Conservation (phyloP, 1,140 invertebrate species). For the Bactericera cockerelli region DNA sequence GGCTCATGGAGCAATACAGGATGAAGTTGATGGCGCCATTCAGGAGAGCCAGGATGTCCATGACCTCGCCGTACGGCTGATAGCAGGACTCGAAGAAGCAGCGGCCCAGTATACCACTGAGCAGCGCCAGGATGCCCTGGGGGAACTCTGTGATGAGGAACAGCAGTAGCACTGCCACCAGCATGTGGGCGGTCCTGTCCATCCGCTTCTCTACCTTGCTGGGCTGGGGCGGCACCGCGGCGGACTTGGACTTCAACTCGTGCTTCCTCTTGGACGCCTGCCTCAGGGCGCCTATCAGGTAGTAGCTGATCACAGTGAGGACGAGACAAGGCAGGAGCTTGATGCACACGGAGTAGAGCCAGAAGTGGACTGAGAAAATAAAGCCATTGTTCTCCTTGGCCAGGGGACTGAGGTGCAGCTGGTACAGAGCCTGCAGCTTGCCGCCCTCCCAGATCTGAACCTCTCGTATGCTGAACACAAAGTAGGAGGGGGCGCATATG, state of each 20-base stretch:
- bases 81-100: conserved; percentile 60
- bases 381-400: conserved; percentile 38
- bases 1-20: conserved; percentile 85
- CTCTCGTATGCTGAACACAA: conserved; percentile 44
- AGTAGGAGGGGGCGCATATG: conserved; percentile 61
- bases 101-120: conserved; percentile 52
- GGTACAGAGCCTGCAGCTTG: conserved; percentile 39
- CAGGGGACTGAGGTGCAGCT: conserved; percentile 40
- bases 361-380: conserved; percentile 63
- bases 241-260: not conserved
- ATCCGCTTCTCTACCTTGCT: conserved; percentile 47
- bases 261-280: not conserved
- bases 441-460: conserved; percentile 29
- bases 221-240: not conserved
- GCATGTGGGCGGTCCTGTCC: conserved; percentile 77
- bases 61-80: conserved; percentile 66
- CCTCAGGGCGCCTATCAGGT: conserved; percentile 11
- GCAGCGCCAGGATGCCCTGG: conserved; percentile 52
- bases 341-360: conserved; percentile 68
- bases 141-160: conserved; percentile 80
- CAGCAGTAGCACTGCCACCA: conserved; percentile 68
- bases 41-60: conserved; percentile 80
- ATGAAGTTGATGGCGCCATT: conserved; percentile 90
- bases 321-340: conserved; percentile 71
- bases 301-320: conserved; percentile 58